Conservation (phyloP, 2,113 vertebrate species). For the Argyrosomus japonicus region DNA sequence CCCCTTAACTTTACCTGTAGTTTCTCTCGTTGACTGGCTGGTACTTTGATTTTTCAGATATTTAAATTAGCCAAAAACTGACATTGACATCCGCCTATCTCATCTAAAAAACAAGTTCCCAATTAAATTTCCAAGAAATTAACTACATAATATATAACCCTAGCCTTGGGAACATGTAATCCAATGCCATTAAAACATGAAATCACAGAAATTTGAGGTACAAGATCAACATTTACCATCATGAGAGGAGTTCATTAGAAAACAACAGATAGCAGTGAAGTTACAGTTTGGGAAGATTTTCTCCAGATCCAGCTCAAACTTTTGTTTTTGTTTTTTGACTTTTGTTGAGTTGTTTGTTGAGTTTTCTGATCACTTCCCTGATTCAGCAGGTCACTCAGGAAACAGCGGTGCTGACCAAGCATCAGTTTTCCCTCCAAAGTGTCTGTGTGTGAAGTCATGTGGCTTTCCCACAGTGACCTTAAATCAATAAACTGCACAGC, state of each 20-base stretch:
- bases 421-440: neutral
- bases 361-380: conserved; percentile 1
- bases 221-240: too few relatives aligned
- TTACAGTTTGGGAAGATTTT: neutral
- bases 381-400: neutral
- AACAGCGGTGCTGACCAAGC: conserved; percentile 20
- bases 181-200: neutral
- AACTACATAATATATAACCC: neutral
- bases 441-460: neutral
- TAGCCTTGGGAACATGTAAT: too few relatives aligned
- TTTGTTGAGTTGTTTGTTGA: too few relatives aligned
- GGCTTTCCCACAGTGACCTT: neutral
- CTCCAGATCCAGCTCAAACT: neutral
- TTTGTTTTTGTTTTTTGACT: neutral
- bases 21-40: neutral
- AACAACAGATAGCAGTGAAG: neutral
- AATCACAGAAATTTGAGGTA: too few relatives aligned
- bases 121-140: neutral
- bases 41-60: neutral
- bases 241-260: too few relatives aligned
- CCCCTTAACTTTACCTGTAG: neutral
- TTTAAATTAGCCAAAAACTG: neutral
- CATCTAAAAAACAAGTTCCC: neutral
- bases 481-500: conserved; percentile 5
- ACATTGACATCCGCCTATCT: neutral